Conservation (phyloP, 2,113 vertebrate species). For the Neodon shergylaensis region DNA sequence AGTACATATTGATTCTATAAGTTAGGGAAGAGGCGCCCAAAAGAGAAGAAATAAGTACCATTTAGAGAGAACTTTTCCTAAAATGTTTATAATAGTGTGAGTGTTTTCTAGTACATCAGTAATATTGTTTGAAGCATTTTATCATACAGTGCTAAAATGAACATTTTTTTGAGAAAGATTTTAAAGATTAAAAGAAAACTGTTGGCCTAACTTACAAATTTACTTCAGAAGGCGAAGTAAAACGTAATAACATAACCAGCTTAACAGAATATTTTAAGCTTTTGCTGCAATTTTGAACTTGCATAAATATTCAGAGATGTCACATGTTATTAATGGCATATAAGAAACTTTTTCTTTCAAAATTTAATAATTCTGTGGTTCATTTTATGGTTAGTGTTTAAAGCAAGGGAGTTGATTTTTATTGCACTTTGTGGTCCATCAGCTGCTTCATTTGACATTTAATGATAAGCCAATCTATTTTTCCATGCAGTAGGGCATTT, state of each 20-base stretch:
- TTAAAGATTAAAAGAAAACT: not conserved
- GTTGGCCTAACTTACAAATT: constrained; percentile 10
- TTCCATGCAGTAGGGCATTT: not conserved
- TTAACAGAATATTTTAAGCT: constrained; percentile 12
- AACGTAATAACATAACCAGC: not conserved
- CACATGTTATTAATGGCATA: not conserved
- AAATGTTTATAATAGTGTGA: not conserved
- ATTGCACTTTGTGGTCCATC: not conserved
- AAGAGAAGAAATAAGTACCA: not conserved
- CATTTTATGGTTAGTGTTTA: constrained; percentile 44
- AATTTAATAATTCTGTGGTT: constrained; percentile 25
- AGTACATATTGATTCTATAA: not conserved
- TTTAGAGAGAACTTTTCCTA: not conserved
- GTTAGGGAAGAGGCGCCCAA: not conserved
- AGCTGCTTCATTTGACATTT: constrained; percentile 41
- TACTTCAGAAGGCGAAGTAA: constrained; percentile 28
- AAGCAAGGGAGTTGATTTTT: constrained; percentile 35
- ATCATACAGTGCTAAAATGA: not conserved
- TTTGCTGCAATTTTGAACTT: constrained; percentile 26
- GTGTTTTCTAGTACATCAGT: not conserved
- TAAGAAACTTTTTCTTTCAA: constrained; percentile 24
- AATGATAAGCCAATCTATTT: not conserved
- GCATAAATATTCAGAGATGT: constrained; percentile 23
- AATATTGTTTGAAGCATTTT: not conserved
- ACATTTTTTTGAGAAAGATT: constrained; percentile 5